These are phyloP conservation scores for Nemoura dubitans DNA, from an alignment of 2,888 invertebrate genomes.

Conservation along the genomic window DNA sequence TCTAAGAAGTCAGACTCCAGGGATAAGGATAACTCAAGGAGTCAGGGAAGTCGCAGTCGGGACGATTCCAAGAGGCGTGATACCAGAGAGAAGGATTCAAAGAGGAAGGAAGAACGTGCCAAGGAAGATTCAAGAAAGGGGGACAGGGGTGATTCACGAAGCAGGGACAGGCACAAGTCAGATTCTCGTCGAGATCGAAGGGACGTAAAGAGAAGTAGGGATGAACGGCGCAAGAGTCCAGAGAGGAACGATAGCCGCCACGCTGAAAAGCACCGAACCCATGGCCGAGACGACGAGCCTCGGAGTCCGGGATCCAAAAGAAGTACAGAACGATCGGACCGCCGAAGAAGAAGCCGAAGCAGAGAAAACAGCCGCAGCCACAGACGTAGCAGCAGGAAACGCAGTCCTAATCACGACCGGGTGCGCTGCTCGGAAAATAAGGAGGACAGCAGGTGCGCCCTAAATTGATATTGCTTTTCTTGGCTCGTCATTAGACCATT, in stretches of 20 bases:
- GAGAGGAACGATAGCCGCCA: constrained; percentile 30
- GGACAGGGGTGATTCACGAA: not conserved
- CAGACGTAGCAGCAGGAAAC: constrained; percentile 13
- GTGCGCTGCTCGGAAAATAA: constrained; percentile 35
- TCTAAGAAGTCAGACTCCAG: not conserved
- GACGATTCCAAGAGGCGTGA: constrained; percentile 40
- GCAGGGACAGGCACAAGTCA: not conserved
- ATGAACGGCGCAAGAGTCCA: not conserved
- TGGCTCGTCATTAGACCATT: too few relatives aligned
- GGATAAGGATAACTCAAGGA: constrained; percentile 33
- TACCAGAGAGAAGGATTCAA: constrained; percentile 31
- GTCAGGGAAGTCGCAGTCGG: constrained; percentile 2
- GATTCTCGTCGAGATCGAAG: constrained; percentile 3
- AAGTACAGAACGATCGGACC: not conserved
- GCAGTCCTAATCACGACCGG: constrained; percentile 24
- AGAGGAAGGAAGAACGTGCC: constrained; percentile 29
- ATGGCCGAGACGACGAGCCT: not conserved
- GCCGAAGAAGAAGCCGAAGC: constrained; percentile 14
- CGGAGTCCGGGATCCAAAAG: constrained; percentile 19
- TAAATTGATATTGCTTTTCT: not conserved
- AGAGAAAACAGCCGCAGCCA: constrained; percentile 34
- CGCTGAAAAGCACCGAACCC: not conserved
- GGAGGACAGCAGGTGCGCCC: not conserved
- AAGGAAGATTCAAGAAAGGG: not conserved
- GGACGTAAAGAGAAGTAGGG: not conserved